Percentiles rank a stretch among this genome's conserved stretches.
phyloP scores from a whole-genome alignment of 2,888 invertebrate species.

The Ametastegia equiseti region DNA sequence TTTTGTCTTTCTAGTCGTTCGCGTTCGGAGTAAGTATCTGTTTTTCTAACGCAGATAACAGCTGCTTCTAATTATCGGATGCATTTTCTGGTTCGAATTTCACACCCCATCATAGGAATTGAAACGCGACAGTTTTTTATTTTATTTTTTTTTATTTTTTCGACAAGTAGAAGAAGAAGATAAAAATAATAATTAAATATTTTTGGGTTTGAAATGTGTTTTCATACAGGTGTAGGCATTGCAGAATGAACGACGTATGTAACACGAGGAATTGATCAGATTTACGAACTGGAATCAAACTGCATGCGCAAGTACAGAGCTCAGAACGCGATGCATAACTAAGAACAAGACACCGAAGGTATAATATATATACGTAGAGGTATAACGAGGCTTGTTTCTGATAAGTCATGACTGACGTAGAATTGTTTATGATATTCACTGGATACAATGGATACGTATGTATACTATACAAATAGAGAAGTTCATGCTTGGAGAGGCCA shows the following conservation, averaged over 20 bases:
- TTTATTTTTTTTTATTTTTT: not conserved
- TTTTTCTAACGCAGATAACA: not conserved
- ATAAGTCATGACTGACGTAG: not conserved
- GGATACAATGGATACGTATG: not conserved
- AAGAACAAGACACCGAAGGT: not conserved
- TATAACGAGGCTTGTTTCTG: not conserved
- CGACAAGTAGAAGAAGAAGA: not conserved
- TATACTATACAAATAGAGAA: not conserved
- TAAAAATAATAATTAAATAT: too few relatives aligned
- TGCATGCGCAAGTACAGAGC: too few relatives aligned
- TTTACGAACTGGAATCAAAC: not conserved
- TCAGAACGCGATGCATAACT: not conserved
- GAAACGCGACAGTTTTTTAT: not conserved
- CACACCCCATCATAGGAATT: too few relatives aligned
- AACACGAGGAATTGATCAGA: not conserved
- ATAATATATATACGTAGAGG: too few relatives aligned
- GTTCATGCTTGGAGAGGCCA: too few relatives aligned
- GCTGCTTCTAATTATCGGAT: not conserved
- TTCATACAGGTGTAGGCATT: too few relatives aligned
- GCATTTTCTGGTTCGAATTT: not conserved
- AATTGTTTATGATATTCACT: slow-evolving; percentile 3
- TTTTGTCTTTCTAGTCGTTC: not conserved
- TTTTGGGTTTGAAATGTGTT: not conserved
- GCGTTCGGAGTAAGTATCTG: too few relatives aligned
- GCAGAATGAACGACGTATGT: not conserved